phyloP scores from a whole-genome alignment of 2,113 vertebrate species.

The Seriola rivoliana region DNA sequence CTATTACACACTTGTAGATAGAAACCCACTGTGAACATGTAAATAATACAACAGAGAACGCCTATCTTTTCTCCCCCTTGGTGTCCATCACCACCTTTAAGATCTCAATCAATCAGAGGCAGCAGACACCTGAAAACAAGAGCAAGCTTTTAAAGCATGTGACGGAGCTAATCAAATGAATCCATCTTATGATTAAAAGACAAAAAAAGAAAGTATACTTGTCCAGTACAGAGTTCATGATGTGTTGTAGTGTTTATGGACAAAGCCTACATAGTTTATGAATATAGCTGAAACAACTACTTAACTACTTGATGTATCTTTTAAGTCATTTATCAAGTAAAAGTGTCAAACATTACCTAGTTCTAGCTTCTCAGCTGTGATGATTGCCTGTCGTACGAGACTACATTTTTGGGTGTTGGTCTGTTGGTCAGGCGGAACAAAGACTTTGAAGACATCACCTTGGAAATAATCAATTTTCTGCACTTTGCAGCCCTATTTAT shows the following conservation, averaged over 20 bases:
- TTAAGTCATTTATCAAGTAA: not conserved
- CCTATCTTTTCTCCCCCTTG: not conserved
- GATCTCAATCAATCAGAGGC: conserved; percentile 42
- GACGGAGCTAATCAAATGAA: conserved; percentile 41
- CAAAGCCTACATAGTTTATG: not conserved
- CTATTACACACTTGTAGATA: not conserved
- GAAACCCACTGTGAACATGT: not conserved
- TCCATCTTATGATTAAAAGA: conserved; percentile 37
- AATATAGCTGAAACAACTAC: not conserved
- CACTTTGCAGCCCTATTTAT: too few relatives aligned
- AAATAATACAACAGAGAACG: conserved; percentile 11
- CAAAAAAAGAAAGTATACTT: not conserved
- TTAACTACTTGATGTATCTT: not conserved
- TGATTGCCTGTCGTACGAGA: not conserved
- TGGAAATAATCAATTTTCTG: too few relatives aligned
- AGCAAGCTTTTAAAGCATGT: conserved; percentile 16
- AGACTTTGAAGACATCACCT: too few relatives aligned
- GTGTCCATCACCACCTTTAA: conserved; percentile 4
- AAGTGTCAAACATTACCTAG: not conserved
- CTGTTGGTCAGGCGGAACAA: too few relatives aligned
- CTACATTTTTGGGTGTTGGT: not conserved
- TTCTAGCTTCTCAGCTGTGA: not conserved
- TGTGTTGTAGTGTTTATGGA: not conserved
- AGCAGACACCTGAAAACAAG: conserved; percentile 17
- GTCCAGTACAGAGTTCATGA: not conserved